These are phyloP conservation scores for Caloenas nicobarica DNA, from an alignment of 2,113 vertebrate genomes.

Conservation along the genomic window DNA sequence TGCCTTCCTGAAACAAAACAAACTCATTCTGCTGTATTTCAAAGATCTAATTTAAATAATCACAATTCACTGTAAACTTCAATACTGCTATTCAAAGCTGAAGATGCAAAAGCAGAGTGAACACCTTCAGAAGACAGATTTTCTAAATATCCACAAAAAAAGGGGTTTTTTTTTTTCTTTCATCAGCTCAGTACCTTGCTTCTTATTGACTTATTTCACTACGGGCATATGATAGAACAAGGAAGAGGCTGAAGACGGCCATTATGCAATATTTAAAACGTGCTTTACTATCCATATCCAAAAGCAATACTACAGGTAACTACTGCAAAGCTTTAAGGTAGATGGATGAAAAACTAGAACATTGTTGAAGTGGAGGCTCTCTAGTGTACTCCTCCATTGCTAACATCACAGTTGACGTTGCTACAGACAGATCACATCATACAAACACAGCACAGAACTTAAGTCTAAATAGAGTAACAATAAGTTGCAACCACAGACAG, in stretches of 20 bases:
- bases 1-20: neutral
- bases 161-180: neutral
- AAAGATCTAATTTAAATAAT: neutral
- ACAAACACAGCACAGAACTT: neutral
- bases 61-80: neutral
- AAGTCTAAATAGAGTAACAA: neutral
- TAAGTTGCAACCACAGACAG: neutral
- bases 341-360: neutral
- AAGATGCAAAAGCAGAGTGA: neutral
- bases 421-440: neutral
- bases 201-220: neutral
- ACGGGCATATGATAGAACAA: rapidly evolving
- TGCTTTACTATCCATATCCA: neutral
- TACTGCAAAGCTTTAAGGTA: neutral
- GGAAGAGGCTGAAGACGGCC: neutral
- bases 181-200: neutral
- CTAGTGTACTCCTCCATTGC: neutral
- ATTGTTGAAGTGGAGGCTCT: rapidly evolving
- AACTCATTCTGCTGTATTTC: neutral
- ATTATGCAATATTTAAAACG: neutral
- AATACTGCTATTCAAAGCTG: neutral
- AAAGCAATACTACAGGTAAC: neutral
- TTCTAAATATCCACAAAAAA: neutral
- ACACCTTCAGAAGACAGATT: neutral
- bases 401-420: rapidly evolving